A percentile compares a stretch with the other conserved stretches of the same genome.
These are phyloP conservation scores for Catalaphyllia jardinei DNA, from an alignment of 64 coral and sea anemone species.

Conservation along the genomic window DNA sequence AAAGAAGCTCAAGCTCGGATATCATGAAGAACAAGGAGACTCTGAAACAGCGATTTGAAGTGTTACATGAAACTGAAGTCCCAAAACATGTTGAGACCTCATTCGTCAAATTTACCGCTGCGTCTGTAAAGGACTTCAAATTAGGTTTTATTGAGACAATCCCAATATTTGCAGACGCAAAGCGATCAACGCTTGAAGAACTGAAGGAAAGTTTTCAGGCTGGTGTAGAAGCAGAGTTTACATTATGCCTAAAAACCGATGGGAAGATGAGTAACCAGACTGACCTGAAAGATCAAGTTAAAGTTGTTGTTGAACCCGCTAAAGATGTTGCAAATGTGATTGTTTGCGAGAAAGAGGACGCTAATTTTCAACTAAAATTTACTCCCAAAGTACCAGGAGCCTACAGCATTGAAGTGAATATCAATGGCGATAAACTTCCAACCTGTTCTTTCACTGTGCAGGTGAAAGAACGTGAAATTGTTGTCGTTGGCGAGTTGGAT, in stretches of 20 bases:
- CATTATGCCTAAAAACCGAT: neutral
- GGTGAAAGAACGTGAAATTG: neutral
- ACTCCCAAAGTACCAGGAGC: constrained; percentile 3
- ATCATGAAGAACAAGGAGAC: neutral
- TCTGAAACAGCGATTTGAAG: neutral
- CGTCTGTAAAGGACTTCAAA: neutral
- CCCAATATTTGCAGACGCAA: neutral
- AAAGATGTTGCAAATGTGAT: neutral
- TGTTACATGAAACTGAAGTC: neutral
- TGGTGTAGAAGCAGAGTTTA: neutral
- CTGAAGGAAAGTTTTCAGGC: neutral
- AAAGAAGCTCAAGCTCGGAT: neutral
- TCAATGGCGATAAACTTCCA: constrained; percentile 22
- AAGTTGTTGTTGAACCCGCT: neutral
- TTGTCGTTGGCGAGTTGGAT: neutral
- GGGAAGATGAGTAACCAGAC: neutral
- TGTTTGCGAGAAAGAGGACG: neutral
- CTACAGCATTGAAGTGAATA: constrained; percentile 12
- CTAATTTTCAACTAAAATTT: neutral
- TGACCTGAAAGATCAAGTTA: neutral
- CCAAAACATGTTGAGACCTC: neutral
- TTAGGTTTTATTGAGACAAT: neutral
- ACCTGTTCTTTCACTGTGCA: constrained; percentile 21
- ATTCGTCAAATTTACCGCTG: neutral
- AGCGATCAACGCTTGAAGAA: neutral